Conservation (phyloP, 2,113 vertebrate genomes). For the Zapus hudsonius region DNA sequence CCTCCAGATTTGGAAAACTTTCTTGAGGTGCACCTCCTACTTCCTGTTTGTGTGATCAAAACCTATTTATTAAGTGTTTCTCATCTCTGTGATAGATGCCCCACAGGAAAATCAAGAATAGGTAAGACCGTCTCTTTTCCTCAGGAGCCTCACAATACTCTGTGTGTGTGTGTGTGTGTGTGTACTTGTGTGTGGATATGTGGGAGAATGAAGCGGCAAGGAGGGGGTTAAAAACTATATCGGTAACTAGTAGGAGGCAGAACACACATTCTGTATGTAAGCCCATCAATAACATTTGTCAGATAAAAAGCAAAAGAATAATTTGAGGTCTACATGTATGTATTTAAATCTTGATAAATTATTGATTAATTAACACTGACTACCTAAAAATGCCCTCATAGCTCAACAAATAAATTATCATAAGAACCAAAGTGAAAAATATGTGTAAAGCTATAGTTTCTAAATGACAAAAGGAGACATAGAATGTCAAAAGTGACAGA, state of each 20-base stretch:
- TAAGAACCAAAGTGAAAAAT: too few species aligned
- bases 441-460: background rate
- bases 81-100: background rate
- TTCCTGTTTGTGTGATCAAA: background rate
- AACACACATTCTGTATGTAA: background rate
- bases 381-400: background rate
- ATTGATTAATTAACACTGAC: too few species aligned
- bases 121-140: background rate
- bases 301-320: background rate
- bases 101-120: background rate
- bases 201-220: background rate
- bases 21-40: background rate
- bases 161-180: background rate
- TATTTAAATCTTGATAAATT: background rate
- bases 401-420: background rate
- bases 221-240: background rate
- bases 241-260: background rate
- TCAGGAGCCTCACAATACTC: background rate
- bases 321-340: background rate
- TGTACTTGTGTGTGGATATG: background rate
- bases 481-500: conserved; percentile 5
- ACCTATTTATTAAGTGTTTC: background rate
- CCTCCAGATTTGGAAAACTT: background rate
- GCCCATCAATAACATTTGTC: background rate
- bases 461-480: background rate